Conservation (phyloP, 2,113 vertebrate genomes). For the Rhea americana region DNA sequence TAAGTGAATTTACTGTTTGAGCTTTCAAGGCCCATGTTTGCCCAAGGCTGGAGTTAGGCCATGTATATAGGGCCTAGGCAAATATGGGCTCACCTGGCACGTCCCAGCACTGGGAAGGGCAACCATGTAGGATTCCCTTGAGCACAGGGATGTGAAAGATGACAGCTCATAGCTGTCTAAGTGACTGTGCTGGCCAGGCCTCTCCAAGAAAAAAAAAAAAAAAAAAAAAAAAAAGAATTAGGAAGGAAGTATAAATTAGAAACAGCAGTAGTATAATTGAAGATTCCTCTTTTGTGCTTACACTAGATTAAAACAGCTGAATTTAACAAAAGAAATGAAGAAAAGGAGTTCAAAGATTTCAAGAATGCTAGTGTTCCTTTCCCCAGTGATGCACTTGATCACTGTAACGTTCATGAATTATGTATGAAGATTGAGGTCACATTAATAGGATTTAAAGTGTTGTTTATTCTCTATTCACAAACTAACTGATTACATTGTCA, state of each 20-base stretch:
- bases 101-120: neutral
- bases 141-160: neutral
- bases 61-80: neutral
- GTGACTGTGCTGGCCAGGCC: neutral
- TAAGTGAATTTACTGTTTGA: neutral
- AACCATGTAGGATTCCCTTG: neutral
- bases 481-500: neutral
- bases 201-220: neutral
- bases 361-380: neutral
- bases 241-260: neutral
- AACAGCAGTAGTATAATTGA: neutral
- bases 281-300: neutral
- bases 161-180: neutral
- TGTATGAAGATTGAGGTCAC: neutral
- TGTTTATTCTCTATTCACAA: neutral
- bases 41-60: neutral
- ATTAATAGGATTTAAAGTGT: neutral
- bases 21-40: neutral
- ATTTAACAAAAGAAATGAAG: neutral
- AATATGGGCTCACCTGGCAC: neutral
- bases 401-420: neutral
- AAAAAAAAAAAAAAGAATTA: neutral
- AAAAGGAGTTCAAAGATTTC: neutral
- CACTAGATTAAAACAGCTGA: neutral
- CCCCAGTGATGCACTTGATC: neutral